Evolutionary conservation across 2,113 vertebrate species (phyloP).

Genomic region (Sciurus niger): DNA sequence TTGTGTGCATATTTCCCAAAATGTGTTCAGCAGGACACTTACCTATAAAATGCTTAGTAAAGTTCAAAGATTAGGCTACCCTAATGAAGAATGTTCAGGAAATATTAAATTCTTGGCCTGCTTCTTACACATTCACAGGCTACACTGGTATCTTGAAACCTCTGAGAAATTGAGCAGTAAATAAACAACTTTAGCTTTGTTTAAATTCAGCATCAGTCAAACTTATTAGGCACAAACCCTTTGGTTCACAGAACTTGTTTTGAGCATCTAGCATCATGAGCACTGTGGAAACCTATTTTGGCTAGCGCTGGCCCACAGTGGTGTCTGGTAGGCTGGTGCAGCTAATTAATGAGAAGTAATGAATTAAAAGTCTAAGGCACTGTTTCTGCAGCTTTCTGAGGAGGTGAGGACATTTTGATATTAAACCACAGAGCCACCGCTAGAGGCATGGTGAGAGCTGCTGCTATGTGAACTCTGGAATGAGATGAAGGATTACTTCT

Average conservation of each 20-base stretch:
- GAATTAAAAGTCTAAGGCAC: background rate
- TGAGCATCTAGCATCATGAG: background rate
- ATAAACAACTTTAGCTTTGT: background rate
- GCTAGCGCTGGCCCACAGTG: background rate
- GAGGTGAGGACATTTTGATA: background rate
- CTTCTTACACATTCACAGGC: background rate
- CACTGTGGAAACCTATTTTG: background rate
- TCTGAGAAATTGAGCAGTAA: background rate
- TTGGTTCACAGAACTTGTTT: background rate
- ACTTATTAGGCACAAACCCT: background rate
- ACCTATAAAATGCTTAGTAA: background rate
- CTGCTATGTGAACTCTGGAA: background rate
- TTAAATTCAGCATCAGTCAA: background rate
- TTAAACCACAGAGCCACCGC: background rate
- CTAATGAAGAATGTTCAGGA: background rate
- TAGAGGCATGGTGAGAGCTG: background rate
- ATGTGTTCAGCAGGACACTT: background rate
- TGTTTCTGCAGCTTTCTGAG: background rate
- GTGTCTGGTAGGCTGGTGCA: background rate
- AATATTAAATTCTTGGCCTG: background rate
- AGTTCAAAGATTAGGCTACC: background rate
- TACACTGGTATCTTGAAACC: background rate
- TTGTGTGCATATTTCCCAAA: background rate
- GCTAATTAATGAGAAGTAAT: background rate
- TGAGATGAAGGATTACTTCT: background rate